Conservation (phyloP, 2,113 vertebrate species). For the Sapayoa aenigma region DNA sequence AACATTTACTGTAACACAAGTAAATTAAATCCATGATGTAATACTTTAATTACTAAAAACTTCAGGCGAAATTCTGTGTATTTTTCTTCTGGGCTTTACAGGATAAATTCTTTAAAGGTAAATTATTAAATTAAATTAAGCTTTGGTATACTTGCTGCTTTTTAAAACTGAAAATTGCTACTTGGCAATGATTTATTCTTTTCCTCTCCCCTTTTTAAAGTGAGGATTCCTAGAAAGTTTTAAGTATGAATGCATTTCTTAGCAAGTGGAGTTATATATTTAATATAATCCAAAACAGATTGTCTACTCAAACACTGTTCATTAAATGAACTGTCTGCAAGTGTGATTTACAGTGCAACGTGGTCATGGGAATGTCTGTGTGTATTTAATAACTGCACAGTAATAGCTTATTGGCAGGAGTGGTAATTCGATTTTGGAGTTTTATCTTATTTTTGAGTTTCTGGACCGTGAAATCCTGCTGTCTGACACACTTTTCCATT, state of each 20-base stretch:
- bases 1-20: background rate
- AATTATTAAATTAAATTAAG: slow-evolving; percentile 47
- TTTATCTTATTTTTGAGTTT: slow-evolving; percentile 67
- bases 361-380: slow-evolving; percentile 45
- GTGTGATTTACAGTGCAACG: slow-evolving; percentile 58
- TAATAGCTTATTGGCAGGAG: slow-evolving; percentile 51
- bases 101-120: slow-evolving; percentile 17
- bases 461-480: slow-evolving; percentile 62
- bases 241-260: background rate
- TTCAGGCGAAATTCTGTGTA: background rate
- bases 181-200: background rate
- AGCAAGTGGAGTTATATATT: background rate
- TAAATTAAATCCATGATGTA: background rate
- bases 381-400: slow-evolving; percentile 36
- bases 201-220: background rate
- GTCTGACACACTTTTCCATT: slow-evolving; percentile 44
- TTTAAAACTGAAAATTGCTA: slow-evolving; percentile 27
- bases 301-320: slow-evolving; percentile 41
- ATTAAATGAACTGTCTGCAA: slow-evolving; percentile 61
- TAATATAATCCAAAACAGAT: slow-evolving; percentile 40
- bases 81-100: slow-evolving; percentile 39
- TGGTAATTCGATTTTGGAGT: slow-evolving; percentile 60
- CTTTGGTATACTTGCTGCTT: slow-evolving; percentile 8
- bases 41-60: slow-evolving; percentile 41
- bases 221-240: slow-evolving; percentile 5